Evolutionary conservation across 2,888 invertebrate species (phyloP).

Genomic region (Liopterus haemorrhoidalis): DNA sequence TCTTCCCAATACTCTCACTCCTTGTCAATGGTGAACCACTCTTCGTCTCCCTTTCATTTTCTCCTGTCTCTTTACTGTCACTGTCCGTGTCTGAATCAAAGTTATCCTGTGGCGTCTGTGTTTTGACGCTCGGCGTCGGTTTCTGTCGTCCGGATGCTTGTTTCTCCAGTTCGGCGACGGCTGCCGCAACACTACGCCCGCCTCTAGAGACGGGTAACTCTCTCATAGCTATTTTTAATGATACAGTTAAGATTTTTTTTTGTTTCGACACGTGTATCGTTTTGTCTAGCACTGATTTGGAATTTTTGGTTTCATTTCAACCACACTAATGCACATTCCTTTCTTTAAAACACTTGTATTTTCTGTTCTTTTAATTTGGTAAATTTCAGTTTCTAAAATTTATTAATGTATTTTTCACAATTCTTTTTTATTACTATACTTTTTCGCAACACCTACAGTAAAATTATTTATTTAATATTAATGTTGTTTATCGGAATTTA

Average conservation of each 20-base stretch:
- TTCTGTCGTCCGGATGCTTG: constrained; percentile 32
- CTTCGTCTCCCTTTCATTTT: constrained; percentile 24
- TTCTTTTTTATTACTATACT: too few relatives aligned
- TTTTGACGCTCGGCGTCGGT: constrained; percentile 21
- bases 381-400: too few relatives aligned
- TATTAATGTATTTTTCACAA: too few relatives aligned
- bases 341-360: too few relatives aligned
- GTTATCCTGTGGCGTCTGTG: constrained; percentile 32
- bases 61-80: constrained; percentile 27
- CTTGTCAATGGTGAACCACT: constrained; percentile 49
- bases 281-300: too few relatives aligned
- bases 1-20: constrained; percentile 49
- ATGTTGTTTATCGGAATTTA: too few relatives aligned
- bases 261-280: too few relatives aligned
- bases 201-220: constrained; percentile 28
- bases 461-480: too few relatives aligned
- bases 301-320: too few relatives aligned
- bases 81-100: constrained; percentile 34
- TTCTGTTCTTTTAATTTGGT: too few relatives aligned
- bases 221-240: constrained; percentile 32
- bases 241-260: constrained; percentile 5
- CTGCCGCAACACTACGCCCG: constrained; percentile 49
- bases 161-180: constrained; percentile 48
- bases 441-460: too few relatives aligned
- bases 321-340: too few relatives aligned